Evolutionary conservation across 1,140 invertebrate genomes (phyloP).

Genomic region (Littorina saxatilis): DNA sequence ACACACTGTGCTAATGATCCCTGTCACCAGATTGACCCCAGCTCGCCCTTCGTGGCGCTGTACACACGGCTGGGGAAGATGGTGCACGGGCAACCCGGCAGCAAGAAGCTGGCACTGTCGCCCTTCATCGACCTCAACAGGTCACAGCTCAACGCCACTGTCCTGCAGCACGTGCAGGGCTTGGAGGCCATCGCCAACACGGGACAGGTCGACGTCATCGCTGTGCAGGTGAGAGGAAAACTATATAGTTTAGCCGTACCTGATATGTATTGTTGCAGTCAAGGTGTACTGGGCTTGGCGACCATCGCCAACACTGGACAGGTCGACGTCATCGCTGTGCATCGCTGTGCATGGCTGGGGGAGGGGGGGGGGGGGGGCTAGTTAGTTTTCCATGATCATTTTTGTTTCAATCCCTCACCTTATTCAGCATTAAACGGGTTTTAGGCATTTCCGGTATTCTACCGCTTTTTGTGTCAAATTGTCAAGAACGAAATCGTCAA

Average conservation of each 20-base stretch:
- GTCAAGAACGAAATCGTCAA: too few relatives aligned
- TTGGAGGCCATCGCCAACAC: constrained; percentile 42
- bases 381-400: too few relatives aligned
- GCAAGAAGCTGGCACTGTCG: constrained; percentile 41
- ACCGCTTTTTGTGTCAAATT: too few relatives aligned
- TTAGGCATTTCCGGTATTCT: too few relatives aligned
- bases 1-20: neutral
- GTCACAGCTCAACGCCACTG: constrained; percentile 44
- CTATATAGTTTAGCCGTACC: too few relatives aligned
- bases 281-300: constrained; percentile 51
- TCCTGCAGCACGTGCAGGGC: constrained; percentile 52
- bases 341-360: neutral
- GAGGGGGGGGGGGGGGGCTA: too few relatives aligned
- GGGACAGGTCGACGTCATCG: constrained; percentile 49
- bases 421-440: too few relatives aligned
- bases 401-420: too few relatives aligned
- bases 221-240: constrained; percentile 45
- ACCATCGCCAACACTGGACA: constrained; percentile 28
- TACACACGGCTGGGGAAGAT: constrained; percentile 37
- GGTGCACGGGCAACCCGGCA: constrained; percentile 21
- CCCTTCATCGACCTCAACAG: constrained; percentile 51
- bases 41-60: constrained; percentile 23
- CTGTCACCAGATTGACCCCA: neutral
- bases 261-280: too few relatives aligned
- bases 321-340: constrained; percentile 56